Evolutionary conservation across 2,113 vertebrate genomes (phyloP), one percentile per base, ranked within the genome.

Genomic region (Lycocorax pyrrhopterus): DNA sequence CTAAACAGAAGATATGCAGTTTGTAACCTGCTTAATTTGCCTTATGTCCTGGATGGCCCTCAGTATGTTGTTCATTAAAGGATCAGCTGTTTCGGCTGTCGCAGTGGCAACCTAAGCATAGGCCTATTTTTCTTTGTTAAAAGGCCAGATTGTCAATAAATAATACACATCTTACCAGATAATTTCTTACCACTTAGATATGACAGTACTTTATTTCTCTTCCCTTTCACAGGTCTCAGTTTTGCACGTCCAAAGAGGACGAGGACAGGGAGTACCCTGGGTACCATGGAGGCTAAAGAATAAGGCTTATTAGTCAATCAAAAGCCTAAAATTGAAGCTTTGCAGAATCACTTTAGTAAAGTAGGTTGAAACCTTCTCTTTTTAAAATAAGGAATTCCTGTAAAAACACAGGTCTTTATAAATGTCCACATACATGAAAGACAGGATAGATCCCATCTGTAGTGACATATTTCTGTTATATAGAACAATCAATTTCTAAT

Each of bases 111-210:
- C 88, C 84, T 94, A 97, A 97, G 96, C 83, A 94, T 55, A 96
- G 96, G 90, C 94, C 93, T 97, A 98, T 98, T 98, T 98, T 98
- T 98, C 98, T 98, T 98, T 97, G 98, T 98, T 98, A 98, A 98
- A 98, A 97, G 96, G 95, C 97, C 97, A 98, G 95, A 97, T 94
- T 98, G 97, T 90, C 91, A 94, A 98, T 97, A 98, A 97, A 97
- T 98, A 98, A 86, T 78, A 96, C 37, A 84, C 89, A 95, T 96
- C 84, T 96, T 95, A 75, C 32, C 71, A 76, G 53, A 52, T 81
- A 64, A 92, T 92, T 88, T 90, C 89, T 92, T 83, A 60, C 21
- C 58, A 80, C 62, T 90, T 75, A 43, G 73, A 56, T 69, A 88
- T 46, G 41, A 77, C 2, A 6, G 32, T 41, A 47, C 46, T 96